These are phyloP conservation scores for Gorilla gorilla DNA, from an alignment of 2,113 vertebrate species.

Conservation along the genomic window DNA sequence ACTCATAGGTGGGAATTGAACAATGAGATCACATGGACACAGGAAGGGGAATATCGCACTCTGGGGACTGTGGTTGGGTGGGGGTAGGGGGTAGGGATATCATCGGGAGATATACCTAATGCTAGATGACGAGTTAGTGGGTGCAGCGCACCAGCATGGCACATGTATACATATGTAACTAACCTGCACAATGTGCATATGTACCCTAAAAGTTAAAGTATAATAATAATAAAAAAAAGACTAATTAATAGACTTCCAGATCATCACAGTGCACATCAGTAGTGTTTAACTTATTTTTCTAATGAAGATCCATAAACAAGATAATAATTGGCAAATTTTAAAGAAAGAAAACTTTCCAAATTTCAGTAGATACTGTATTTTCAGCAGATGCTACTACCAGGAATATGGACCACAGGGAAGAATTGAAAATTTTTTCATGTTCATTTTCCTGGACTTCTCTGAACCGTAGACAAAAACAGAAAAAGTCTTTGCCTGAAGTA, in stretches of 20 bases:
- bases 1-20: too few relatives aligned
- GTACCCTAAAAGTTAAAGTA: too few relatives aligned
- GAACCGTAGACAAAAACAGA: background rate
- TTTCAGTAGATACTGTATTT: background rate
- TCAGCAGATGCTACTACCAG: background rate
- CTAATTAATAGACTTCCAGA: background rate
- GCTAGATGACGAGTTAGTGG: too few relatives aligned
- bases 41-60: too few relatives aligned
- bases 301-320: background rate
- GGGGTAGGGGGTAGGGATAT: too few relatives aligned
- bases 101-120: too few relatives aligned
- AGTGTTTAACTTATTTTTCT: background rate
- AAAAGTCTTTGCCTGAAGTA: background rate
- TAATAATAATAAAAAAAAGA: too few relatives aligned
- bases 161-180: too few relatives aligned
- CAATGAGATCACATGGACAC: too few relatives aligned
- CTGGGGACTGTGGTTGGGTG: too few relatives aligned
- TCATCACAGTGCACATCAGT: background rate
- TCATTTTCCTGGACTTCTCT: background rate
- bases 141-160: too few relatives aligned
- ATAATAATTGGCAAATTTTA: background rate
- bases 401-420: background rate
- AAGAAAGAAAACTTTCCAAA: background rate
- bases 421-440: background rate
- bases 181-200: too few relatives aligned